Conservation (phyloP, 2,888 invertebrate species). For the Chrysodeixis includens region DNA sequence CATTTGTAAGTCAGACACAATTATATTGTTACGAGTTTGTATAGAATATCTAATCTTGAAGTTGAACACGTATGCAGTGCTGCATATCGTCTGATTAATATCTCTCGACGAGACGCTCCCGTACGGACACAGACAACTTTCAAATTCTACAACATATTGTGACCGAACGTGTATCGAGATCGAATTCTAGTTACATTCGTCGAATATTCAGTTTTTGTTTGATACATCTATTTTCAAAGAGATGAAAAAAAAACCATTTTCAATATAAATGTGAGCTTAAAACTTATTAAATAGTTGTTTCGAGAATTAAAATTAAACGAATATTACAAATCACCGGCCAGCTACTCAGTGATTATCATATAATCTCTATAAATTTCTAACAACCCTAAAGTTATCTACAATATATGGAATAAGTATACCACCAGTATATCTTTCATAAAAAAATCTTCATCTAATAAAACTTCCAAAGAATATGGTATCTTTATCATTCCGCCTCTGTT, state of each 20-base stretch:
- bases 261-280: too few species aligned
- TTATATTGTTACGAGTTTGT: slow-evolving; percentile 76
- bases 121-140: slow-evolving; percentile 80
- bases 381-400: too few species aligned
- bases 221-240: neutral
- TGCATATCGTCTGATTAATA: slow-evolving; percentile 85
- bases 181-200: slow-evolving; percentile 39
- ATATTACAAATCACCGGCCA: too few species aligned
- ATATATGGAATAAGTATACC: too few species aligned
- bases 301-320: too few species aligned
- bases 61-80: slow-evolving; percentile 77
- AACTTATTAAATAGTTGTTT: too few species aligned
- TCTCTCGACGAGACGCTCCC: slow-evolving; percentile 66
- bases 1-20: slow-evolving; percentile 70
- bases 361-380: too few species aligned
- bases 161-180: slow-evolving; percentile 18
- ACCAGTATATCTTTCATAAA: too few species aligned
- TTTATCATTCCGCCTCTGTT: slow-evolving; percentile 63
- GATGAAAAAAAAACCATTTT: neutral
- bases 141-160: slow-evolving; percentile 65
- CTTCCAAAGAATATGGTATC: slow-evolving; percentile 57
- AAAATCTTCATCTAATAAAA: slow-evolving; percentile 49
- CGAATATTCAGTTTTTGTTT: slow-evolving; percentile 37
- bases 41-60: slow-evolving; percentile 67
- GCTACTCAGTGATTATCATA: too few species aligned